Evolutionary conservation across 2,888 invertebrate species (phyloP), one percentile per base, ranked within the genome.

Genomic region (Tachystola acroxantha): DNA sequence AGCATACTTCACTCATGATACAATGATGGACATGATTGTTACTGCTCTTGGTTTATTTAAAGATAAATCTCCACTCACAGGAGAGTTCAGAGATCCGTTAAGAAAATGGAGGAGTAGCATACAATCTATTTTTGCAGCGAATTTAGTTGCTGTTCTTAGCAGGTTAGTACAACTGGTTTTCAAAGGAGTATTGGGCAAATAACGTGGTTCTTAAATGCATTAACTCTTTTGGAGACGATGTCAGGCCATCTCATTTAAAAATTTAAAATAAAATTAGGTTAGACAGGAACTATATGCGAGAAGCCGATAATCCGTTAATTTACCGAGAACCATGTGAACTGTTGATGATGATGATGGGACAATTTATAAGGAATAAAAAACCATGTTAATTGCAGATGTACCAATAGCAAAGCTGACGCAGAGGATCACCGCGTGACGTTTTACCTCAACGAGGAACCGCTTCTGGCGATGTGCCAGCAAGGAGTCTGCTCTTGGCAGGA

Each of bases 61-160:
- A 58, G 94, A 95, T 56, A 68, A 74, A 10, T 62, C 69, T 3
- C 76, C 88, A 1, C 67, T 93, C 37, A 87, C 81, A 1, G 76
- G 88, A 25, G 91, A 91, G n/a, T n/a, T n/a, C 55, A 92, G 89
- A 60, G 74, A 86, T 34, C 50, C 64, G 0, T 82, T 85, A 37
- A 87, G 94, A 42, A 88, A 90, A 51, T 95, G 93, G 92, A 88
- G 88, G 45, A 90, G 90, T 0, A 93, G 93, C n/a, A 66, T 82
- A 26, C 76, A 92, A 31, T 89, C 89, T 40, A 90, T 93, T 0
- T 94, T 93, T 64, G 90, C 91, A 1, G 87, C 90, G 0, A 95
- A 95, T 71, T 68, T 95, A 11, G 88, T 91, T 19, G 93, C 92
- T 25, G 90, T 93, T 20, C 89, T 95, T 56, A 92, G 92, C 71